These are phyloP conservation scores for Paguma larvata DNA, from an alignment of 2,797 vertebrate genomes.

Conservation along the genomic window DNA sequence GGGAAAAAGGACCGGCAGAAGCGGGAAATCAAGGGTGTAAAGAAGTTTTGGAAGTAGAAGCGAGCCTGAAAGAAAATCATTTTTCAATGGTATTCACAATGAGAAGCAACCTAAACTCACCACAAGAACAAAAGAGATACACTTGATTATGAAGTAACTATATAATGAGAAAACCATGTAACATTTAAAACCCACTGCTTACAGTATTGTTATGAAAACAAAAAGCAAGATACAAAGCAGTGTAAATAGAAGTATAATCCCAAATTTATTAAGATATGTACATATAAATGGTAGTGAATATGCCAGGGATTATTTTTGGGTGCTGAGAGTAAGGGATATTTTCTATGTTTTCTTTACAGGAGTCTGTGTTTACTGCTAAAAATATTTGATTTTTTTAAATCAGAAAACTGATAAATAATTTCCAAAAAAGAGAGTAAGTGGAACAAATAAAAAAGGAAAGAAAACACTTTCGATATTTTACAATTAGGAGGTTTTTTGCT, in stretches of 20 bases:
- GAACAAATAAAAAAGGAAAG: neutral
- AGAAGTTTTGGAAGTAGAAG: neutral
- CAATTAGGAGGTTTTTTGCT: neutral
- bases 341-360: neutral
- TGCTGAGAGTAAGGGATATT: slow-evolving; percentile 1
- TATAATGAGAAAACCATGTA: neutral
- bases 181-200: slow-evolving; percentile 24
- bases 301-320: neutral
- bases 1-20: neutral
- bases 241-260: neutral
- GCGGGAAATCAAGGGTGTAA: neutral
- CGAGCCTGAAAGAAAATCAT: neutral
- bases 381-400: neutral
- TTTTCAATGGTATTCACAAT: neutral
- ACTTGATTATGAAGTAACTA: neutral
- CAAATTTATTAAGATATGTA: neutral
- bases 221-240: neutral
- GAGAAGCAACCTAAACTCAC: neutral
- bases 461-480: neutral
- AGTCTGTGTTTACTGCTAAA: neutral
- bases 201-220: neutral
- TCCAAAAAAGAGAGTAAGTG: neutral
- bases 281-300: neutral
- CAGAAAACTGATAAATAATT: neutral
- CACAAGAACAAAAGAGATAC: neutral